Evolutionary conservation across 2,113 vertebrate genomes (phyloP).

Genomic region (Takifugu bimaculatus): DNA sequence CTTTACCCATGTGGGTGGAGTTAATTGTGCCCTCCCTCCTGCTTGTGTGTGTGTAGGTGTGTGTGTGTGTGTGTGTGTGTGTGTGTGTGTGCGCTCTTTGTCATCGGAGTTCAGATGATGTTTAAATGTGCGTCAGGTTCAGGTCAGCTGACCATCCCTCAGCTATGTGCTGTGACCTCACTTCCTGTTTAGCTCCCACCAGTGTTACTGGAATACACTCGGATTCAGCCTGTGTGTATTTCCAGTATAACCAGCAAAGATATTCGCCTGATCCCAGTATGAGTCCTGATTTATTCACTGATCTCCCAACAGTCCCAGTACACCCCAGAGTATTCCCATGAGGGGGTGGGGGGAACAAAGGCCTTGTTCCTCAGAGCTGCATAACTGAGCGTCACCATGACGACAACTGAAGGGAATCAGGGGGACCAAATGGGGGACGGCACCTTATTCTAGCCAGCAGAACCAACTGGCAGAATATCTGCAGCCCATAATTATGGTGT

Average conservation of each 20-base stretch:
- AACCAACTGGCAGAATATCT: constrained; percentile 21
- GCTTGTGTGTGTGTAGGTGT: background rate
- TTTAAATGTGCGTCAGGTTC: constrained; percentile 22
- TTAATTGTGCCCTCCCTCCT: too few species aligned
- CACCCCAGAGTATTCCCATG: constrained; percentile 1
- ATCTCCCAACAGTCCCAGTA: too few species aligned
- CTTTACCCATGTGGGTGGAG: background rate
- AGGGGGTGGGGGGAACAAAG: constrained; percentile 52
- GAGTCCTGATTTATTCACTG: too few species aligned
- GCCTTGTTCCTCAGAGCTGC: constrained; percentile 52
- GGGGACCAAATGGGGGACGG: constrained; percentile 4
- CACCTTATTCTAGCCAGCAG: background rate
- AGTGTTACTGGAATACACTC: too few species aligned
- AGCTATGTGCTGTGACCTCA: constrained; percentile 28
- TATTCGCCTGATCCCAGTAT: background rate
- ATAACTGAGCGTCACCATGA: constrained; percentile 62
- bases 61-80: background rate
- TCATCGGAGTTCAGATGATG: too few species aligned
- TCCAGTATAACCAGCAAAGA: constrained; percentile 21
- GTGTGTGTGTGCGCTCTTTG: too few species aligned
- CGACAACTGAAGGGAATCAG: constrained; percentile 43
- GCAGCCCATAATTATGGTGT: constrained; percentile 51
- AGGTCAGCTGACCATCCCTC: constrained; percentile 23
- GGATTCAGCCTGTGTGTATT: background rate
- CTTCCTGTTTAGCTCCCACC: too few species aligned